A percentile compares a stretch with the other conserved stretches of the same genome.
These are phyloP conservation scores for Zoanthus gigantus DNA, from an alignment of 92 coral and sea anemone genomes.

Conservation along the genomic window DNA sequence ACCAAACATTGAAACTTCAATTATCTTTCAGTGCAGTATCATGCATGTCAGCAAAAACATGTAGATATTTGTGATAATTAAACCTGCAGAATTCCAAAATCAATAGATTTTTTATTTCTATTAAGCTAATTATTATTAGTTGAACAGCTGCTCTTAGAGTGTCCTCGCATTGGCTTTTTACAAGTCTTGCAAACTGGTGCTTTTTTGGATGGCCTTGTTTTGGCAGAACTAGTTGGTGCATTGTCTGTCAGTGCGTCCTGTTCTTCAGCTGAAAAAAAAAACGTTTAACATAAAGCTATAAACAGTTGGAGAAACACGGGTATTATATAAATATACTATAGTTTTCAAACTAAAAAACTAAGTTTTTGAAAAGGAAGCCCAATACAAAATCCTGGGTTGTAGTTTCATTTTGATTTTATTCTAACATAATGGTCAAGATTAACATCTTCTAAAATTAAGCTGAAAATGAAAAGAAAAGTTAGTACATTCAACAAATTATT, in stretches of 20 bases:
- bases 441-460: constrained; percentile 1
- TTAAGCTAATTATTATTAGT: not conserved
- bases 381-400: constrained; percentile 6
- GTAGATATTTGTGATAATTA: not conserved
- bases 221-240: not conserved
- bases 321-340: too few species aligned
- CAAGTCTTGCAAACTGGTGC: too few species aligned
- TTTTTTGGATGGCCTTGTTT: too few species aligned
- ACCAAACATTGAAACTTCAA: not conserved
- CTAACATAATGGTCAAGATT: constrained; percentile 1
- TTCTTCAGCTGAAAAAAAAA: not conserved
- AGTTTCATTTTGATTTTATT: constrained; percentile 5
- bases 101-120: not conserved
- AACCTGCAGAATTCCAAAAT: not conserved
- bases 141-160: not conserved
- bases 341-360: not conserved
- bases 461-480: not conserved
- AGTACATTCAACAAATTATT: not conserved
- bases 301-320: not conserved
- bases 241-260: not conserved
- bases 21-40: not conserved
- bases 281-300: not conserved
- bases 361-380: constrained; percentile 3
- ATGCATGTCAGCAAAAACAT: not conserved
- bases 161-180: not conserved